A percentile compares a stretch with the other conserved stretches of the same genome.
Evolutionary conservation across 2,113 vertebrate species (phyloP).

Genomic region (Zingel zingel): DNA sequence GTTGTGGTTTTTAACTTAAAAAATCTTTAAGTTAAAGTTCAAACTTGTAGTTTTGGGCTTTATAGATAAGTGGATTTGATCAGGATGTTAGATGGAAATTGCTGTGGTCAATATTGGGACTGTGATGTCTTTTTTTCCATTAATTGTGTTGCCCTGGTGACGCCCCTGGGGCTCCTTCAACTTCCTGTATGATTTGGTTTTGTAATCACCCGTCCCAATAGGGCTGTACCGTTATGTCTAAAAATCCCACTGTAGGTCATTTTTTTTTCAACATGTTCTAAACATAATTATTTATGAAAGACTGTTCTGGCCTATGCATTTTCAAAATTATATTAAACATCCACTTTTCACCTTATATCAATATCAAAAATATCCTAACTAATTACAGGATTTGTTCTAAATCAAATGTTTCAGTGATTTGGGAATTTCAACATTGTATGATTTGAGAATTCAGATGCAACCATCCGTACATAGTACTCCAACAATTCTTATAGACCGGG

Average conservation of each 20-base stretch:
- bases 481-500: not conserved
- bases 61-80: constrained; percentile 1
- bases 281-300: not conserved
- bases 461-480: not conserved
- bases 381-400: not conserved
- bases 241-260: not conserved
- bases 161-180: not conserved
- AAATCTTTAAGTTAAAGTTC: not conserved
- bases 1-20: not conserved
- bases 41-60: not conserved
- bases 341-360: not conserved
- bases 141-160: constrained; percentile 18
- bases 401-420: not conserved
- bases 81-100: constrained; percentile 9
- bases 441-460: not conserved
- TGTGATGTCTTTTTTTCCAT: not conserved
- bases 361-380: not conserved
- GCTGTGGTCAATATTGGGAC: constrained; percentile 9
- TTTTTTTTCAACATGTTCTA: not conserved
- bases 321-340: not conserved
- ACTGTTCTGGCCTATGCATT: not conserved
- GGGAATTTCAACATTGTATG: not conserved
- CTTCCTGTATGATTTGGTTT: constrained; percentile 15
- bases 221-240: not conserved
- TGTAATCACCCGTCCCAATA: constrained; percentile 5